These are phyloP conservation scores for Micromys minutus DNA, from an alignment of 2,113 vertebrate species.

Conservation along the genomic window DNA sequence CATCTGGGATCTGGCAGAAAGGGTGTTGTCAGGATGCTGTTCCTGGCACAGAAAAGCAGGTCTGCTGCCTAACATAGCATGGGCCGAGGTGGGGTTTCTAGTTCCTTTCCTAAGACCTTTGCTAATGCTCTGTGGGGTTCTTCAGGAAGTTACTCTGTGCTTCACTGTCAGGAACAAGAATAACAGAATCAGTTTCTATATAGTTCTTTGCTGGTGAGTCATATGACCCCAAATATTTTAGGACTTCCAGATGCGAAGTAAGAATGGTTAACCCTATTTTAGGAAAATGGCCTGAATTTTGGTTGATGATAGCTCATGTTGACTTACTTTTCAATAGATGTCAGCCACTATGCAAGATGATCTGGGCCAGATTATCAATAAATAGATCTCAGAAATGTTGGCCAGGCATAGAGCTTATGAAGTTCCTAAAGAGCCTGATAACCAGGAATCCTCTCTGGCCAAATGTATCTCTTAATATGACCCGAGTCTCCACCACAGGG, in stretches of 20 bases:
- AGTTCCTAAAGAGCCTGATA: background rate
- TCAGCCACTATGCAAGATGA: background rate
- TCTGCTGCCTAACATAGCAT: slow-evolving; percentile 73
- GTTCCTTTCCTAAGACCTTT: slow-evolving; percentile 50
- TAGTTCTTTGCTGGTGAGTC: slow-evolving; percentile 33
- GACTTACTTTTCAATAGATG: background rate
- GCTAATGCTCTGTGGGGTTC: slow-evolving; percentile 29
- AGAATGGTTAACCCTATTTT: background rate
- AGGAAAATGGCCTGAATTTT: slow-evolving; percentile 20
- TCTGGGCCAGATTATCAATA: background rate
- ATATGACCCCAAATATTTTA: slow-evolving; percentile 8
- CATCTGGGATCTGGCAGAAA: slow-evolving; percentile 61
- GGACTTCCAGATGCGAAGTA: slow-evolving; percentile 42
- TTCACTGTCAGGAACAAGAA: slow-evolving; percentile 55
- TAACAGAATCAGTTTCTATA: slow-evolving; percentile 59
- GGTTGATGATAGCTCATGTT: background rate
- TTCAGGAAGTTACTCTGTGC: slow-evolving; percentile 60
- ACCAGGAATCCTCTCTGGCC: background rate
- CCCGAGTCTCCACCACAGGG: background rate
- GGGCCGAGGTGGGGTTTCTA: slow-evolving; percentile 1
- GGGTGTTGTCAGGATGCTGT: slow-evolving; percentile 37
- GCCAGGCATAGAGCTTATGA: background rate
- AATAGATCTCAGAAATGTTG: background rate
- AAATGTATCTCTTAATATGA: background rate
- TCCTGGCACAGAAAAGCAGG: slow-evolving; percentile 62